Conservation (phyloP, 2,888 invertebrate genomes). For the Lasioglossum malachurum region DNA sequence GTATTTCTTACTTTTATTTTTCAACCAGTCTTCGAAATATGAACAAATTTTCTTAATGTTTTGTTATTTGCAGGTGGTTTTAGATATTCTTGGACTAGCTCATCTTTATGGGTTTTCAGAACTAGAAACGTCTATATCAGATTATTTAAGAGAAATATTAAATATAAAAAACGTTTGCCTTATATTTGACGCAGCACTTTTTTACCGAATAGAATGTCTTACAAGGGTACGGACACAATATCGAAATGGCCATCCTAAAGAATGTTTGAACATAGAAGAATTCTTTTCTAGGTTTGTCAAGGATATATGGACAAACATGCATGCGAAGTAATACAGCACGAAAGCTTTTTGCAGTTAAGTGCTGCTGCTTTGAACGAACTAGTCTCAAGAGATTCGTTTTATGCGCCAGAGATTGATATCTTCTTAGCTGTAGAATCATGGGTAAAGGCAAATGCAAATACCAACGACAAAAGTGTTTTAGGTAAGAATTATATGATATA, state of each 20-base stretch:
- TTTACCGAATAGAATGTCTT: slow-evolving; percentile 88
- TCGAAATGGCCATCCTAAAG: slow-evolving; percentile 2
- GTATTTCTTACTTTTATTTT: slow-evolving; percentile 77
- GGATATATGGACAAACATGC: slow-evolving; percentile 97
- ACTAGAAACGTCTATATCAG: slow-evolving; percentile 96
- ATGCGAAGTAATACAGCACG: slow-evolving; percentile 92
- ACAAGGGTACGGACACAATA: slow-evolving; percentile 79
- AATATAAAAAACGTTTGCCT: slow-evolving; percentile 96
- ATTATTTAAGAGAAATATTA: slow-evolving; percentile 95
- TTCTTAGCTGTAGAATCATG: slow-evolving; percentile 95
- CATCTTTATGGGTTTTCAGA: slow-evolving; percentile 98
- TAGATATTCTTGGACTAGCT: slow-evolving; percentile 91
- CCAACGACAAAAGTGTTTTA: slow-evolving; percentile 82
- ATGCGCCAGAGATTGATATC: slow-evolving; percentile 97
- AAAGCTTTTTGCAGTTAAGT: slow-evolving; percentile 93
- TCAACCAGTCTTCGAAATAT: background rate
- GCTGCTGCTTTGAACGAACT: slow-evolving; percentile 94
- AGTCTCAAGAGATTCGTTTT: slow-evolving; percentile 96
- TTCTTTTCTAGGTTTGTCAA: slow-evolving; percentile 89
- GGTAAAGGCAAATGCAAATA: slow-evolving; percentile 92
- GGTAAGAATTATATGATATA: slow-evolving; percentile 62
- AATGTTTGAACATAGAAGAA: slow-evolving; percentile 36
- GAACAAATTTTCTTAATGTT: background rate
- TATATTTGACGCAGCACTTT: slow-evolving; percentile 96
- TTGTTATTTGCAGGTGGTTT: slow-evolving; percentile 79